These are phyloP conservation scores for Labrus mixtus DNA, from an alignment of 2,113 vertebrate genomes.

Conservation along the genomic window DNA sequence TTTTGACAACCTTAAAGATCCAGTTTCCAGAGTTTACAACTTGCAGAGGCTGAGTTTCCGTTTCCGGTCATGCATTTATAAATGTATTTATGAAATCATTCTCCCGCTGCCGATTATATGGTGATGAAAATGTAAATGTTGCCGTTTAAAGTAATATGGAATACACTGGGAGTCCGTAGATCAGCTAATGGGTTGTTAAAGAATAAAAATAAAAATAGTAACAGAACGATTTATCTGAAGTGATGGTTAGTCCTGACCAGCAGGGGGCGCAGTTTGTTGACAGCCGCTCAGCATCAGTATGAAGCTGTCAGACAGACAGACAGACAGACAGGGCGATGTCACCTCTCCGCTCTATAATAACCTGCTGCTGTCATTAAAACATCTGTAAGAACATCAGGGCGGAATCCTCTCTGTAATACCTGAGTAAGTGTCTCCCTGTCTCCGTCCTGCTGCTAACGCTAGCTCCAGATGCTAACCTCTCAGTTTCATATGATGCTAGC, in stretches of 20 bases:
- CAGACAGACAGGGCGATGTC: conserved; percentile 49
- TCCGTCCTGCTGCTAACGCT: background rate
- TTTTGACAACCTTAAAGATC: background rate
- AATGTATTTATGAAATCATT: background rate
- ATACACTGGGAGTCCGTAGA: no score
- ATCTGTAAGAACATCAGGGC: conserved; percentile 6
- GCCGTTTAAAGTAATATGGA: no score
- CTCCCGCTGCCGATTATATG: background rate
- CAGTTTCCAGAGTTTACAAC: conserved; percentile 41
- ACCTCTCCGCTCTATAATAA: background rate
- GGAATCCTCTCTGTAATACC: background rate
- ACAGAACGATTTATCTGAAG: no score
- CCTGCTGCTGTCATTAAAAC: conserved; percentile 16
- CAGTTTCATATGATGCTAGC: conserved; percentile 1
- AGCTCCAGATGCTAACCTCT: background rate
- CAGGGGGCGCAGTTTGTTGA: conserved; percentile 49
- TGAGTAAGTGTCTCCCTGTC: conserved; percentile 20
- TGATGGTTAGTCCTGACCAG: background rate
- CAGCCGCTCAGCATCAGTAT: background rate
- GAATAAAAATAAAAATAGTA: no score
- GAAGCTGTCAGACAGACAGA: conserved; percentile 6
- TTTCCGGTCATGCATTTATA: conserved; percentile 48
- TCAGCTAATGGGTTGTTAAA: no score
- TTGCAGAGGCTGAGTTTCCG: conserved; percentile 33
- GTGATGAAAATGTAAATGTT: no score